A percentile compares a stretch with the other conserved stretches of the same genome.
Conservation (phyloP, 2,797 vertebrate species). For the Tiaroga cobitis region DNA sequence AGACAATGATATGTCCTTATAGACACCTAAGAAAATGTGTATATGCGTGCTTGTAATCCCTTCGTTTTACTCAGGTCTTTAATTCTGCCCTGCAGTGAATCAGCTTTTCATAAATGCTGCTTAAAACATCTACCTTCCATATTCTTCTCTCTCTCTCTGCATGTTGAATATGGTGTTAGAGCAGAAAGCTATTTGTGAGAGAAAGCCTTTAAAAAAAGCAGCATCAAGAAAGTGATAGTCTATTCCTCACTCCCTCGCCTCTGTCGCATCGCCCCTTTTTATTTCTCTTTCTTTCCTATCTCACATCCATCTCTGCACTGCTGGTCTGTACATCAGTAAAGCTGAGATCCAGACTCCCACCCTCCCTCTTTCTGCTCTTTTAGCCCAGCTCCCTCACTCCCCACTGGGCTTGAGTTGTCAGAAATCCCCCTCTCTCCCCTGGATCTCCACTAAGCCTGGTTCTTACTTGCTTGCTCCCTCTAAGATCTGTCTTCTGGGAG, state of each 20-base stretch:
- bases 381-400: conserved; percentile 47
- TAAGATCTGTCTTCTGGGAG: conserved; percentile 37
- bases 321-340: conserved; percentile 35
- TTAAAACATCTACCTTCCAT: conserved; percentile 11
- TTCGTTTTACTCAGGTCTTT: conserved; percentile 11
- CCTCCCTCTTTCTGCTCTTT: conserved; percentile 42
- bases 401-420: conserved; percentile 53
- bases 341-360: conserved; percentile 42
- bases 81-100: conserved; percentile 6
- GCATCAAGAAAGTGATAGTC: conserved; percentile 25
- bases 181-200: neutral
- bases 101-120: conserved; percentile 16
- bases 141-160: neutral
- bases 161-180: conserved; percentile 12
- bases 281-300: conserved; percentile 5
- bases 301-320: conserved; percentile 18
- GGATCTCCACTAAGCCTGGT: conserved; percentile 47
- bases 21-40: neutral
- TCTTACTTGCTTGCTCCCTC: conserved; percentile 42
- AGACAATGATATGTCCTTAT: neutral
- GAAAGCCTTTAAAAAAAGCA: neutral
- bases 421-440: conserved; percentile 50
- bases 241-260: conserved; percentile 12
- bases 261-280: neutral
- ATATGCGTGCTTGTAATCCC: neutral